Base-by-base conservation (phyloP, 2,797 vertebrate genomes). In the Dendrocincla fuliginosa region DNA sequence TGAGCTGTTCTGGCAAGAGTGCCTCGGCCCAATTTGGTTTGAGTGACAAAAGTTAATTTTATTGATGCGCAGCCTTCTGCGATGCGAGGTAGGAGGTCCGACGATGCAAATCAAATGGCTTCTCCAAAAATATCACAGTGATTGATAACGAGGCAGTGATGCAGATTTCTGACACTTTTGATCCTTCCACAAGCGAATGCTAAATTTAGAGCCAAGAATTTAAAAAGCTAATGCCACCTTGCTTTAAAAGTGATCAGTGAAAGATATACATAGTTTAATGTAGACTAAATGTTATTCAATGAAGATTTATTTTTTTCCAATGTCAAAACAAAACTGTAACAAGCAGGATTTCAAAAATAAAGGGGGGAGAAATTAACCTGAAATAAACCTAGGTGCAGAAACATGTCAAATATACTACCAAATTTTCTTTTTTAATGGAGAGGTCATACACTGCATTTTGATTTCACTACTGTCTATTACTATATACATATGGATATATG, bases 1-100 rank as follows among this genome's bases (percentile, higher is more conserved):
- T 84, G 80, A 82, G 57, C 74, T 90, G 28, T 87, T 87, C 89
- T 91, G 94, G 89, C 89, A 97, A 67, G 73, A 89, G 20, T 13
- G 32, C 64, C 80, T 93, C 85, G 84, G 74, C 83, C 80, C 91
- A 35, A 84, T 91, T 96, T 95, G 94, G 77, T 94, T 93, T 91
- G 94, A 96, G 89, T 93, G 94, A 96, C 95, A 95, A 93, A 96
- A 96, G 91, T 95, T 95, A 96, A 95, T 96, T 96, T 95, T 95
- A 74, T 91, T 95, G 96, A 96, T 94, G 80, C 6, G 1, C 80
- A 95, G 85, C 93, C 93, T 97, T 97, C 96, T 97, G 94, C 87
- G 94, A 96, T 91, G 80, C 63, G 88, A 91, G 95, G 94, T 94
- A 86, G 96, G 95, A 95, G 95, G 95, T 95, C 95, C 91, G 9